A percentile compares a stretch with the other conserved stretches of the same genome.
Evolutionary conservation across 2,113 vertebrate species (phyloP).

Genomic region (Ranitomeya imitator): DNA sequence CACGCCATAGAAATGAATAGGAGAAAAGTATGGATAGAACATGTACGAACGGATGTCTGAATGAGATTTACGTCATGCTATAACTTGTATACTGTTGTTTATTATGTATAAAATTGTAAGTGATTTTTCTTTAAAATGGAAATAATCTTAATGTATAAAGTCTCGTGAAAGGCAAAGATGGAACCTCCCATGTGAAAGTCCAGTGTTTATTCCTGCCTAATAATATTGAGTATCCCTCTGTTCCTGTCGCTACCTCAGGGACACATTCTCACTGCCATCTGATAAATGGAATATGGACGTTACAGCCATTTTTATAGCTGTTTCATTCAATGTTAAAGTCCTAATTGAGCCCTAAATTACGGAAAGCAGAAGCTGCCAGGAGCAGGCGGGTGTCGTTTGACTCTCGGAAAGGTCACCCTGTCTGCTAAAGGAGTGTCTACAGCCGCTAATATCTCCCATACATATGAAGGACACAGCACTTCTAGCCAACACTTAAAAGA

Average conservation of each 20-base stretch:
- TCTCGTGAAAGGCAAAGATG: not conserved
- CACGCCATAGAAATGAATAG: no score
- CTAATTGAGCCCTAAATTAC: conserved; percentile 59
- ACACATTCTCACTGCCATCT: conserved; percentile 49
- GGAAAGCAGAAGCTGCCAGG: conserved; percentile 57
- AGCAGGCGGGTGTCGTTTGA: conserved; percentile 55
- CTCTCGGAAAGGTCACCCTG: conserved; percentile 54
- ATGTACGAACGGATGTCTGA: no score
- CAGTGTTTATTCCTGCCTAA: conserved; percentile 28
- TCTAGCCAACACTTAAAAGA: not conserved
- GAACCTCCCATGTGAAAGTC: not conserved
- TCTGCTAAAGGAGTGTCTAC: conserved; percentile 45
- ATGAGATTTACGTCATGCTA: not conserved
- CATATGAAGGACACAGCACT: conserved; percentile 32
- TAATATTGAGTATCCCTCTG: conserved; percentile 27
- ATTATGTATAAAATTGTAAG: not conserved
- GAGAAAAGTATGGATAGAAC: no score
- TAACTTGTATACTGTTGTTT: not conserved
- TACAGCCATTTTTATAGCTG: conserved; percentile 53
- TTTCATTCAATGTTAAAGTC: conserved; percentile 58
- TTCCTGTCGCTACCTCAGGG: conserved; percentile 47
- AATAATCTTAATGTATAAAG: not conserved
- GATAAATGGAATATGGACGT: conserved; percentile 58
- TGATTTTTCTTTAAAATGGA: no score
- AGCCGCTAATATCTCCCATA: conserved; percentile 34